Evolutionary conservation across 2,888 invertebrate species (phyloP), one percentile per base, ranked within the genome.

Genomic region (Harpagoxenus sublaevis): DNA sequence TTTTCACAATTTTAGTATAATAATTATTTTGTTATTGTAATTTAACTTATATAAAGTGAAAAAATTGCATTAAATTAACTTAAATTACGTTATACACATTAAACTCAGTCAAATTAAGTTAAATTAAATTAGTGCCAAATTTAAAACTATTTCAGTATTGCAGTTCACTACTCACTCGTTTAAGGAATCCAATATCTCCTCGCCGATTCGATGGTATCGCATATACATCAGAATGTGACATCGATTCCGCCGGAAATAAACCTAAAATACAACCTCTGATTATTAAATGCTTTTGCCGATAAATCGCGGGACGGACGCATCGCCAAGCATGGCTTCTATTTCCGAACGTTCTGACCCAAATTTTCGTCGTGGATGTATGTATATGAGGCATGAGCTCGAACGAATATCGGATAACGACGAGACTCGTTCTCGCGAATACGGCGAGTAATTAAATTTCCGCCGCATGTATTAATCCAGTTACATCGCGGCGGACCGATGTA

Each of bases 381-480:
- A 53, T 65, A 66, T 48, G 60, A 74, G 42, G 48, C 62, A 66
- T 48, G 60, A 74, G 42, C 60, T 48, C 82, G 48, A 35, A 23
- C 77, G 63, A 87, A 83, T 85, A 62, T 45, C 60, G 73, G 75
- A 65, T 78, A 87, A 87, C 78, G 82, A 42, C 45, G 28, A 48
- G 79, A 60, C 28, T 28, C 35, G 70, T 57, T 63, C 62, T 48
- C 62, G 73, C 51, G 60, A 83, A 70, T 70, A 83, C 57, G 60
- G 18, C 15, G 81, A 53, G 84, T 88, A 88, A 88, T 88, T 85
- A 84, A 85, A 86, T 88, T 88, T 86, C 74, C 65, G 23, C 57
- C 42, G 23, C 55, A 68, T 57, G 39, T 73, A 55, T 70, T 78
- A 70, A 79, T 85, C 87, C 71, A 57, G 31, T 84, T 77, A 81